These are phyloP conservation scores for Steatocranus sp. DNA, from an alignment of 2,797 vertebrate species.

Conservation along the genomic window DNA sequence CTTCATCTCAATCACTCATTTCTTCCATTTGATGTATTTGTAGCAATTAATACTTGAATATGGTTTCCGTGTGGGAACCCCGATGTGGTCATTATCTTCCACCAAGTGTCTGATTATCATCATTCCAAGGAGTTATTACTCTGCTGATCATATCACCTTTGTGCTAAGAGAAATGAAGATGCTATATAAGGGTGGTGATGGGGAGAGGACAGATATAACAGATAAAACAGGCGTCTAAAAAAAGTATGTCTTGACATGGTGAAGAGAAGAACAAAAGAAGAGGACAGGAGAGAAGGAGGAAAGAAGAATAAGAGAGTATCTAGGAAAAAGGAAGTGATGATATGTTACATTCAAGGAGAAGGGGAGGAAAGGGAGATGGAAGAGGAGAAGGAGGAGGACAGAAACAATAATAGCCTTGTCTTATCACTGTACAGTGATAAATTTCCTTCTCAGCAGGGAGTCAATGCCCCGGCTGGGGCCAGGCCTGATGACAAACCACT, in stretches of 20 bases:
- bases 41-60: conserved; percentile 33
- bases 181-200: not conserved
- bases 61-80: conserved; percentile 14
- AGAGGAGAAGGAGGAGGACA: conserved; percentile 39
- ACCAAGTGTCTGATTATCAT: conserved; percentile 38
- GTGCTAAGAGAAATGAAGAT: not conserved
- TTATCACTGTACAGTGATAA: conserved; percentile 64
- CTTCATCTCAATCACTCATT: not conserved
- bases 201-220: not conserved
- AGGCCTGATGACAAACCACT: conserved; percentile 60
- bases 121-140: conserved; percentile 37
- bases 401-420: conserved; percentile 74
- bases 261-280: conserved; percentile 22
- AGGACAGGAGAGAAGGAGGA: conserved; percentile 7
- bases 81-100: conserved; percentile 37
- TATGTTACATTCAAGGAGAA: conserved; percentile 17
- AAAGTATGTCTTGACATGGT: not conserved
- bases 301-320: not conserved
- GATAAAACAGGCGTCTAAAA: not conserved
- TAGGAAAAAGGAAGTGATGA: conserved; percentile 23
- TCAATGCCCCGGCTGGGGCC: conserved; percentile 39
- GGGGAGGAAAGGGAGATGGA: not conserved
- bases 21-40: not conserved
- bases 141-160: conserved; percentile 26
- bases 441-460: conserved; percentile 56